Percentiles rank a stretch among this genome's conserved stretches.
These are phyloP conservation scores for Cebidichthys violaceus DNA, from an alignment of 2,113 vertebrate species.

Conservation along the genomic window DNA sequence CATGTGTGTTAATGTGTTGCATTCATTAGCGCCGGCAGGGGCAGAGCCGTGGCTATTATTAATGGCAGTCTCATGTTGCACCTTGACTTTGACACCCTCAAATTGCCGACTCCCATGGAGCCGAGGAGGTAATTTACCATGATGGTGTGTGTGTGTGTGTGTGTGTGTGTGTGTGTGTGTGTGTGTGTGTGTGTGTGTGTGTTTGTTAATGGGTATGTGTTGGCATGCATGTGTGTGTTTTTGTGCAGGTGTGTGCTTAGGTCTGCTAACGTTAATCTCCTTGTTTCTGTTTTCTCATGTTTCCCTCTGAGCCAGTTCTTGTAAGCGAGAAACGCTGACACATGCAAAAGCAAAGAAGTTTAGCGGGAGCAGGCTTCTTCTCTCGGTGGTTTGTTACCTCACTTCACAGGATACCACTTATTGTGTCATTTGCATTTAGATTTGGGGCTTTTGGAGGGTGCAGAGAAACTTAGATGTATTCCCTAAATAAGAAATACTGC, in stretches of 20 bases:
- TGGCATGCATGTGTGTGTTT: neutral
- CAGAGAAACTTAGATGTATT: neutral
- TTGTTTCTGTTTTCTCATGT: slow-evolving; percentile 33
- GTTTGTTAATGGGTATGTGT: neutral
- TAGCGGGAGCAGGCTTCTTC: slow-evolving; percentile 1
- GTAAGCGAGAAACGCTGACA: slow-evolving; percentile 22
- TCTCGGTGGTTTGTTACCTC: neutral
- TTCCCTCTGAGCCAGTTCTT: slow-evolving; percentile 39
- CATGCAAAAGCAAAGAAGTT: slow-evolving; percentile 5
- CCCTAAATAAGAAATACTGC: neutral
- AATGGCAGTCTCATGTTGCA: slow-evolving; percentile 63
- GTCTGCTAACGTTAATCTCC: slow-evolving; percentile 24
- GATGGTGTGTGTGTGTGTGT: neutral
- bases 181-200: slow-evolving; percentile 1
- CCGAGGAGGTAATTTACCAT: slow-evolving; percentile 49
- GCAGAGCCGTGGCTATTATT: slow-evolving; percentile 45
- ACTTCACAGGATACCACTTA: too few relatives aligned
- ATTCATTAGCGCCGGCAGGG: slow-evolving; percentile 45
- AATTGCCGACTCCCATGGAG: slow-evolving; percentile 41
- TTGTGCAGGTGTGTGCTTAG: neutral
- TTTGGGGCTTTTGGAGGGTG: neutral
- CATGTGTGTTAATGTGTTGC: slow-evolving; percentile 49
- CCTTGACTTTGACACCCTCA: slow-evolving; percentile 64
- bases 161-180: slow-evolving; percentile 11
- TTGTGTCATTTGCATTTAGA: neutral